Evolutionary conservation across 2,797 vertebrate genomes (phyloP).

Genomic region (Nothura maculosa): DNA sequence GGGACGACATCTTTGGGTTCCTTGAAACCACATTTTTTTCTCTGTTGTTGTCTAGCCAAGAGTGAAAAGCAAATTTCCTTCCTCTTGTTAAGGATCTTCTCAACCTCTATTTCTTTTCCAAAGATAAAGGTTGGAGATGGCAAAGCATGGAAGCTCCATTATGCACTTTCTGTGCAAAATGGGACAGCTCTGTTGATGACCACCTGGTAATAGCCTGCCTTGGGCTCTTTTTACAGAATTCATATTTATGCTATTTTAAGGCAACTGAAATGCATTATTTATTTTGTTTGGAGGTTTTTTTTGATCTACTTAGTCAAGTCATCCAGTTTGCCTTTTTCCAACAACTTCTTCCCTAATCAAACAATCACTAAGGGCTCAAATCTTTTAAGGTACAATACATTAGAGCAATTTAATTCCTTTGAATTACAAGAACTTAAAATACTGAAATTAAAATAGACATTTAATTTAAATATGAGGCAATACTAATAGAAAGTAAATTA

Average conservation of each 20-base stretch:
- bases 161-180: fast-evolving
- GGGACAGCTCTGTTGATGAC: not conserved
- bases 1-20: fast-evolving
- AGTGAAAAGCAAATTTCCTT: not conserved
- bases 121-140: not conserved
- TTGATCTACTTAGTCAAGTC: not conserved
- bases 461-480: not conserved
- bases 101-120: not conserved
- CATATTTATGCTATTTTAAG: conserved; percentile 28
- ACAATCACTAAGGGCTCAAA: conserved; percentile 19
- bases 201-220: not conserved
- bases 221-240: not conserved
- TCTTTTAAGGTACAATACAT: conserved; percentile 33
- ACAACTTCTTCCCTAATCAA: not conserved
- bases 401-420: not conserved
- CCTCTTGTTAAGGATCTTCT: not conserved
- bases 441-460: conserved; percentile 5
- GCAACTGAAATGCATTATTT: conserved; percentile 36
- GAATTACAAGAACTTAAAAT: not conserved
- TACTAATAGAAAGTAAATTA: not conserved
- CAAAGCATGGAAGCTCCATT: not conserved
- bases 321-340: not conserved
- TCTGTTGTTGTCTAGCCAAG: not conserved
- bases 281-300: conserved; percentile 22
- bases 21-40: not conserved